phyloP scores from a whole-genome alignment of 2,888 invertebrate genomes.

The Tortrix viridana region DNA sequence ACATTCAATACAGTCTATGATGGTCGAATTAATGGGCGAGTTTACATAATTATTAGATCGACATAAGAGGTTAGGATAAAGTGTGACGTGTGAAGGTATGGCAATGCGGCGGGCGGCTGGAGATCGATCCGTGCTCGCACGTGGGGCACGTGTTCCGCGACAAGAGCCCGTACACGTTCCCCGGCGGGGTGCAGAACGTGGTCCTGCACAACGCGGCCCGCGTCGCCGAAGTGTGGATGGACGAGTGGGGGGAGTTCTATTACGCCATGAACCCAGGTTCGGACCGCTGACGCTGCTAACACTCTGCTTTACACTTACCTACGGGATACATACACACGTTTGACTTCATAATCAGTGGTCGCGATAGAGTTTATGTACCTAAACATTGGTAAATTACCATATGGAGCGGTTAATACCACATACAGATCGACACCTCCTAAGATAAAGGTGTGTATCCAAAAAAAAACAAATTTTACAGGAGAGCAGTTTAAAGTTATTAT shows the following conservation, averaged over 20 bases:
- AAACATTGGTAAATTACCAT: no score
- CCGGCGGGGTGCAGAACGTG: slow-evolving; percentile 98
- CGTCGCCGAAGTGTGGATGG: slow-evolving; percentile 99
- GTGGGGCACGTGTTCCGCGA: slow-evolving; percentile 99
- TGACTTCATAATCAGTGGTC: no score
- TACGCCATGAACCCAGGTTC: slow-evolving; percentile 99
- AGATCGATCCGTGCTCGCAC: slow-evolving; percentile 97
- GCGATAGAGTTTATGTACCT: no score
- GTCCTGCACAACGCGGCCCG: slow-evolving; percentile 99
- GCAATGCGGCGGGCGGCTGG: slow-evolving; percentile 98
- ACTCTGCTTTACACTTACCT: slow-evolving; percentile 46
- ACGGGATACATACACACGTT: no score
- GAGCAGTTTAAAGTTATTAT: no score
- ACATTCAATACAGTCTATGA: no score
- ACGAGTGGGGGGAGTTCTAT: slow-evolving; percentile 99
- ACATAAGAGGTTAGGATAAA: not conserved
- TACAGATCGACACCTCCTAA: no score
- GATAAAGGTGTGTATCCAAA: no score
- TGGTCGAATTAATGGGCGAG: no score
- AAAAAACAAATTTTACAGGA: no score
- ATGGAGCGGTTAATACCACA: no score
- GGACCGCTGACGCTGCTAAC: slow-evolving; percentile 57
- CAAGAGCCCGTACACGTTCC: slow-evolving; percentile 99
- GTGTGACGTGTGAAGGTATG: slow-evolving; percentile 86
- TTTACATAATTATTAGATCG: no score